Percentiles rank a stretch among this genome's conserved stretches.
phyloP scores from a whole-genome alignment of 1,140 invertebrate species.

The Zaprionus kolodkinae region DNA sequence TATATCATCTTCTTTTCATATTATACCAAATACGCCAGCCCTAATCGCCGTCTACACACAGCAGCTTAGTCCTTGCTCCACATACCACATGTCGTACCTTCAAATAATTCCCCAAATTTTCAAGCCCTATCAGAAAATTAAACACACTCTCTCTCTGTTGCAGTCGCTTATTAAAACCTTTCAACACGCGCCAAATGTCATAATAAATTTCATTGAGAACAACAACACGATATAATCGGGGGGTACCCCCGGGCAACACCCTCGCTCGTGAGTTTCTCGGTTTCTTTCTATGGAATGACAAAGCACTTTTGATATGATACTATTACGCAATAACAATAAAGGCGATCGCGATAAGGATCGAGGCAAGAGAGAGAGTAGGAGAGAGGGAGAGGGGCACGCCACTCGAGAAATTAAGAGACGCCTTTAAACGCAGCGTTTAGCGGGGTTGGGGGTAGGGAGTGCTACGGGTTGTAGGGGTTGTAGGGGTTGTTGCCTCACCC shows the following conservation, averaged over 20 bases:
- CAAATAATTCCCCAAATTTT: constrained; percentile 13
- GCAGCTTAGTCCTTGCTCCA: constrained; percentile 9
- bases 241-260: constrained; percentile 48
- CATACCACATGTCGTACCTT: constrained; percentile 49
- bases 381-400: constrained; percentile 47
- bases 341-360: constrained; percentile 76
- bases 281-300: constrained; percentile 55
- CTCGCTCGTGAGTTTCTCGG: constrained; percentile 49
- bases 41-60: constrained; percentile 3
- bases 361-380: not conserved
- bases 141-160: not conserved
- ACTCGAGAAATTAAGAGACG: constrained; percentile 64
- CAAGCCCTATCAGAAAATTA: not conserved
- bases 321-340: constrained; percentile 71
- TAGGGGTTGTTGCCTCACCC: constrained; percentile 16
- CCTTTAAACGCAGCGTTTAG: constrained; percentile 72
- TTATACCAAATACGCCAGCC: not conserved
- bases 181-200: constrained; percentile 80
- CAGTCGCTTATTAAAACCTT: constrained; percentile 67
- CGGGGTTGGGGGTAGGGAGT: not conserved
- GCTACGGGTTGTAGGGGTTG: not conserved
- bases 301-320: constrained; percentile 67
- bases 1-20: not conserved
- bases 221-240: constrained; percentile 56
- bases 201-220: constrained; percentile 68